A percentile compares a stretch with the other conserved stretches of the same genome.
Evolutionary conservation across 2,113 vertebrate genomes (phyloP).

Genomic region (human): DNA sequence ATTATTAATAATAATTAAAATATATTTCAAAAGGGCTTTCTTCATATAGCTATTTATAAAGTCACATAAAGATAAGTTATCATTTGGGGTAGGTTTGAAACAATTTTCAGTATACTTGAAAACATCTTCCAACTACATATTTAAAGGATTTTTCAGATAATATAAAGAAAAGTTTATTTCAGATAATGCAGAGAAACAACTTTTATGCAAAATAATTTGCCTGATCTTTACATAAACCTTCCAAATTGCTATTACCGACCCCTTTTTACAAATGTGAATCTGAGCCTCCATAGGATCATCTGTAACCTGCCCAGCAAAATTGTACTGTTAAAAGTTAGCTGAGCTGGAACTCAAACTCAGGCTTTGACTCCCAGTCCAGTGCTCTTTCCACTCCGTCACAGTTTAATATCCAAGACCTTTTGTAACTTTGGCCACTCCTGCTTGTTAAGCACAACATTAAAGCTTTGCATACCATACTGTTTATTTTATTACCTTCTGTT

Average conservation of each 20-base stretch:
- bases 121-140: background rate
- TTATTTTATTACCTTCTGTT: background rate
- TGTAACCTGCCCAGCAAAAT: background rate
- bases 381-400: background rate
- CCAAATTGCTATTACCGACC: background rate
- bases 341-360: background rate
- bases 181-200: background rate
- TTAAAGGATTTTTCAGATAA: background rate
- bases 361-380: background rate
- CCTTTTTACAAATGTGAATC: background rate
- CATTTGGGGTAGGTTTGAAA: background rate
- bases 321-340: background rate
- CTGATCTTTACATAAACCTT: background rate
- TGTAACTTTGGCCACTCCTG: background rate
- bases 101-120: background rate
- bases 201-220: background rate
- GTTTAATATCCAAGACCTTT: background rate
- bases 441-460: background rate
- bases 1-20: background rate
- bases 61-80: background rate
- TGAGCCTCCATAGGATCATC: background rate
- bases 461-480: background rate
- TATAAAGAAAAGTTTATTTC: background rate
- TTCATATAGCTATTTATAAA: background rate
- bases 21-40: background rate